Conservation (phyloP, 2,888 invertebrate genomes). For the Sipunculus nudus region DNA sequence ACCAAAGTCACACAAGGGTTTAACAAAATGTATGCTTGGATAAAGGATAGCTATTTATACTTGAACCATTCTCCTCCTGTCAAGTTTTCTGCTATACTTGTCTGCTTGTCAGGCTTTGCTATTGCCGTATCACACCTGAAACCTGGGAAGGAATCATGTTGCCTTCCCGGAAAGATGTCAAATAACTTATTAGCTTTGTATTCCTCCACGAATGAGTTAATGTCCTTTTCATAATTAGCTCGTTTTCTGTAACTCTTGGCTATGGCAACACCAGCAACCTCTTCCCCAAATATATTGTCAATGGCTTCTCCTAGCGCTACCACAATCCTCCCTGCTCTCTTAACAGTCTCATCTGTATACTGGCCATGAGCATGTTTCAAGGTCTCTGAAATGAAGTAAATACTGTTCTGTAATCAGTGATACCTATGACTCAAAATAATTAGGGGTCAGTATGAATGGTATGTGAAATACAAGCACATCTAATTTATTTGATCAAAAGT, state of each 20-base stretch:
- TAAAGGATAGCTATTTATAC: no score
- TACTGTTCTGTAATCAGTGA: no score
- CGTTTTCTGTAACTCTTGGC: background rate
- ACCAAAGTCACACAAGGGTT: no score
- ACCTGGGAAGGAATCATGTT: background rate
- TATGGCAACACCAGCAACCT: background rate
- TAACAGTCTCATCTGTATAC: background rate
- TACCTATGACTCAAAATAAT: no score
- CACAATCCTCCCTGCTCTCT: conserved; percentile 8
- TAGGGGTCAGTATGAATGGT: no score
- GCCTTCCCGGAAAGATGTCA: background rate
- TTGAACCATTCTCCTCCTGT: no score
- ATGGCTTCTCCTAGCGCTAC: background rate
- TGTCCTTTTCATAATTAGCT: background rate
- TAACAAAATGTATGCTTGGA: no score
- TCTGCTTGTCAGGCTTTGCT: background rate
- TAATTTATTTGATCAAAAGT: no score
- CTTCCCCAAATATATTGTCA: background rate
- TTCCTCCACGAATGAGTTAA: background rate
- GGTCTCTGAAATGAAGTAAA: conserved; percentile 3
- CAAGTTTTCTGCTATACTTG: background rate
- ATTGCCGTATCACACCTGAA: background rate
- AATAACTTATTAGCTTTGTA: conserved; percentile 1
- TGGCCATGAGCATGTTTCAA: background rate
- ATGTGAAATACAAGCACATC: no score